A percentile compares a stretch with the other conserved stretches of the same genome.
Conservation (phyloP, 2,888 invertebrate species). For the Azorinus chamasolen region DNA sequence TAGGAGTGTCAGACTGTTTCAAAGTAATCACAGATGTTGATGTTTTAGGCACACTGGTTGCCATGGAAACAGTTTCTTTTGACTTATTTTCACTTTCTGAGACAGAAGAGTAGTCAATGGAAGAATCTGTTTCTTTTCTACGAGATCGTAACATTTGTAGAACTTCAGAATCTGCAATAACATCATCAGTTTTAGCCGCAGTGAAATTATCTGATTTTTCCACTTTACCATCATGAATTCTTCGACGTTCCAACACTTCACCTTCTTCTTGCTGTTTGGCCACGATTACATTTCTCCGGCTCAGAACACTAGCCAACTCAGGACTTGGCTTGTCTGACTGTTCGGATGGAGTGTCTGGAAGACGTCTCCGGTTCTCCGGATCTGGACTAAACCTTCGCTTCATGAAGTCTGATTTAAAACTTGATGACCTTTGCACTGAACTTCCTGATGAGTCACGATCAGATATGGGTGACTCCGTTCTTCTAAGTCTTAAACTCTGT, state of each 20-base stretch:
- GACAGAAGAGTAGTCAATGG: conserved; percentile 31
- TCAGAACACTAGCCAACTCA: conserved; percentile 89
- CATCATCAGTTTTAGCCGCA: conserved; percentile 51
- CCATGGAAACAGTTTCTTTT: conserved; percentile 15
- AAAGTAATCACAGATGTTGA: conserved; percentile 1
- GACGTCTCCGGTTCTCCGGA: conserved; percentile 39
- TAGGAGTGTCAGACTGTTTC: background rate
- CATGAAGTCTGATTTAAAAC: conserved; percentile 80
- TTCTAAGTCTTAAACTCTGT: conserved; percentile 83
- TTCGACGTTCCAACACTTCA: conserved; percentile 51
- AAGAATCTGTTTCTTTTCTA: conserved; percentile 71
- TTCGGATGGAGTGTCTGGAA: conserved; percentile 51
- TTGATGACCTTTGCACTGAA: conserved; percentile 71
- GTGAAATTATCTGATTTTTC: conserved; percentile 40
- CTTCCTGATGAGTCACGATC: conserved; percentile 85
- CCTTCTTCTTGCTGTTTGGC: conserved; percentile 67
- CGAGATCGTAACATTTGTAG: conserved; percentile 68
- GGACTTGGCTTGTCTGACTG: conserved; percentile 90
- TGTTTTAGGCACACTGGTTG: background rate
- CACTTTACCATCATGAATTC: conserved; percentile 53
- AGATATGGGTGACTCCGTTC: conserved; percentile 85
- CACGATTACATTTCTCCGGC: conserved; percentile 86
- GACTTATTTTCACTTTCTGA: conserved; percentile 50
- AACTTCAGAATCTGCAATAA: conserved; percentile 72
- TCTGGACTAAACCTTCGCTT: conserved; percentile 66